These are phyloP conservation scores for Standfussiana lucernea DNA, from an alignment of 2,888 invertebrate genomes.

Conservation along the genomic window DNA sequence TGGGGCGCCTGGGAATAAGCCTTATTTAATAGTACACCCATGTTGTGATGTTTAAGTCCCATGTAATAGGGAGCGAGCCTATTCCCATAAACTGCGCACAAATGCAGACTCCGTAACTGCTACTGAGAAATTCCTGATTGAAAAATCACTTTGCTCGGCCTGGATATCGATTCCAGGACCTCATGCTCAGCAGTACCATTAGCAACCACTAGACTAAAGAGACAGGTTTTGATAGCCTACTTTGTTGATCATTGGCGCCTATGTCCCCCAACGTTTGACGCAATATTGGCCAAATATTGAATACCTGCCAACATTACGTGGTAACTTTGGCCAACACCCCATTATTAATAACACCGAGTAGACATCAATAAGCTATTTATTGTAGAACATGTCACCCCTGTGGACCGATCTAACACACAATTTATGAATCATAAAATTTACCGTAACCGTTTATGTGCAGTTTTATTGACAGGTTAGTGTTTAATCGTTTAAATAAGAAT, in stretches of 20 bases:
- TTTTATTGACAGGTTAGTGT: slow-evolving; percentile 28
- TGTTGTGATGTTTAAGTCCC: too few relatives aligned
- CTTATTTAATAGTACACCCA: too few relatives aligned
- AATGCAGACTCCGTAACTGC: too few relatives aligned
- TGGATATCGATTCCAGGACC: too few relatives aligned
- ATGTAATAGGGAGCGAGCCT: too few relatives aligned
- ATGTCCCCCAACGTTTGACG: neutral
- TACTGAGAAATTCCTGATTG: too few relatives aligned
- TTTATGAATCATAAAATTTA: slow-evolving; percentile 48
- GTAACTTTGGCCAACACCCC: neutral
- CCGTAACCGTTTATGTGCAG: slow-evolving; percentile 6
- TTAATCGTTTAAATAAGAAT: slow-evolving; percentile 2
- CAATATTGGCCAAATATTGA: slow-evolving; percentile 1
- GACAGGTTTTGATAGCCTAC: neutral
- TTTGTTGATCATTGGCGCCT: neutral
- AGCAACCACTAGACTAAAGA: neutral
- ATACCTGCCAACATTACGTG: slow-evolving; percentile 23
- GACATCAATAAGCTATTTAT: slow-evolving; percentile 33
- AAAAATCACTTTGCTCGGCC: too few relatives aligned
- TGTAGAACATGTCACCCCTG: slow-evolving; percentile 11
- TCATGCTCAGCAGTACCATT: too few relatives aligned
- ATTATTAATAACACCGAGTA: slow-evolving; percentile 22
- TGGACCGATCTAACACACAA: slow-evolving; percentile 20
- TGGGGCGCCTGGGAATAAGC: too few relatives aligned
- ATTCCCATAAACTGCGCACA: too few relatives aligned